Evolutionary conservation across 2,113 vertebrate species (phyloP), one percentile per base, ranked within the genome.

Genomic region (Ameiurus melas): DNA sequence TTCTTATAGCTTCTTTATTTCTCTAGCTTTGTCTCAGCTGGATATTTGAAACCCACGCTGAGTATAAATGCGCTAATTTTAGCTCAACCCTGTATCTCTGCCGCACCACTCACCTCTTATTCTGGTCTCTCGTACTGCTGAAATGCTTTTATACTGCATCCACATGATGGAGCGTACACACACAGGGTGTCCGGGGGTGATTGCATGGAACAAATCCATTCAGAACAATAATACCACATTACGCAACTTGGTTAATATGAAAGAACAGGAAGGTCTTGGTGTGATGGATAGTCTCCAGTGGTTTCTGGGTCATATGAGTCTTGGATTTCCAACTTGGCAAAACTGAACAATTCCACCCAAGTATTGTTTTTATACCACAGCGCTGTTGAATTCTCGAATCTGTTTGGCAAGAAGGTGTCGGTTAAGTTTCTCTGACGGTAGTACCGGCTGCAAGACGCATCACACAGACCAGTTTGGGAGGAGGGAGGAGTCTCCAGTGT

Each of bases 41-140:
- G 90, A 70, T 85, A 89, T 91, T 85, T 77, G 91, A 94, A 92
- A 87, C 84, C 89, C 58, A n/a, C 6, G 68, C 87, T 33, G 51
- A 90, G 92, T 83, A 88, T 85, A 86, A 80, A 68, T 10, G 30
- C 71, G 36, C 90, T 92, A 89, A 89, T 89, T 95, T 94, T 93
- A 93, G 90, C 89, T 86, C 20, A 47, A 57, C 12, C 51, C 57
- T 79, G 60, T 78, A 60, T 71, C 83, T 4, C 4, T 25, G 36
- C 39, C 39, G 1, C 36, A 3, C 14, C 33, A 2, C 30, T 8
- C 33, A 2, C 22, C 58, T 88, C 58, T 85, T 77, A 82, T 86
- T 66, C 60, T 81, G 33, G 47, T 30, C 33, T 27, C 12, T 20
- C 6, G 73, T 33, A 84, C 77, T 55, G 4, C 51, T 73, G 86